These are phyloP conservation scores for Amphipyra berbera DNA, from an alignment of 2,888 invertebrate genomes.

Conservation along the genomic window DNA sequence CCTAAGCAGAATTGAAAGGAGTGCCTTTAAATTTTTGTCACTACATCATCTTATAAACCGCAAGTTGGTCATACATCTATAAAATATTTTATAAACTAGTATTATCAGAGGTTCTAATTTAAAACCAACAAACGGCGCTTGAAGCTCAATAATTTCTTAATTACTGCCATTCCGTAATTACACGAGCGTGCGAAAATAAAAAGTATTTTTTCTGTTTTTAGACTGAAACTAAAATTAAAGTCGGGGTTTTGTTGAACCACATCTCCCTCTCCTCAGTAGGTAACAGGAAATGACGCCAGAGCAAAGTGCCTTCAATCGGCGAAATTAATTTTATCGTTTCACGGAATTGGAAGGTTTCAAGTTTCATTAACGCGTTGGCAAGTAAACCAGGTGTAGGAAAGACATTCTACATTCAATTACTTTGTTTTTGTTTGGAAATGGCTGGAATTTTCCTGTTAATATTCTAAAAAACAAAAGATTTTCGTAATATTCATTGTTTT, in stretches of 20 bases:
- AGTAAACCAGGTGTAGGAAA: slow-evolving; percentile 1
- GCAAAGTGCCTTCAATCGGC: slow-evolving; percentile 30
- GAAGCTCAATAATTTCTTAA: neutral
- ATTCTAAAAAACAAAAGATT: neutral
- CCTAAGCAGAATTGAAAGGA: too few species aligned
- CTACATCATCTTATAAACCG: too few species aligned
- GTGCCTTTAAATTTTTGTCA: too few species aligned
- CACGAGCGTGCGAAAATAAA: neutral
- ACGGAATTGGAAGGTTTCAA: slow-evolving; percentile 20
- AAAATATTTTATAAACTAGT: too few species aligned
- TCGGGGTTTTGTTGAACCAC: slow-evolving; percentile 1
- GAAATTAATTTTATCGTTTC: slow-evolving; percentile 29
- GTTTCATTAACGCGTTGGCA: slow-evolving; percentile 8
- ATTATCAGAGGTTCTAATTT: too few species aligned
- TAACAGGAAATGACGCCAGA: slow-evolving; percentile 14
- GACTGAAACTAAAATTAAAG: neutral
- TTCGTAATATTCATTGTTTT: too few species aligned
- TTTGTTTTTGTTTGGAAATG: neutral
- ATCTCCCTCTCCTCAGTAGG: neutral
- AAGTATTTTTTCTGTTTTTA: too few species aligned
- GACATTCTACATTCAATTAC: neutral
- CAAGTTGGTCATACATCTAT: too few species aligned
- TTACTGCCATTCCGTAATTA: neutral
- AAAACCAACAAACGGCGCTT: neutral
- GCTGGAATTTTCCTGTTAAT: neutral